Evolutionary conservation across 2,888 invertebrate genomes (phyloP), one percentile per base, ranked within the genome.

Genomic region (Ophion obscuratus): DNA sequence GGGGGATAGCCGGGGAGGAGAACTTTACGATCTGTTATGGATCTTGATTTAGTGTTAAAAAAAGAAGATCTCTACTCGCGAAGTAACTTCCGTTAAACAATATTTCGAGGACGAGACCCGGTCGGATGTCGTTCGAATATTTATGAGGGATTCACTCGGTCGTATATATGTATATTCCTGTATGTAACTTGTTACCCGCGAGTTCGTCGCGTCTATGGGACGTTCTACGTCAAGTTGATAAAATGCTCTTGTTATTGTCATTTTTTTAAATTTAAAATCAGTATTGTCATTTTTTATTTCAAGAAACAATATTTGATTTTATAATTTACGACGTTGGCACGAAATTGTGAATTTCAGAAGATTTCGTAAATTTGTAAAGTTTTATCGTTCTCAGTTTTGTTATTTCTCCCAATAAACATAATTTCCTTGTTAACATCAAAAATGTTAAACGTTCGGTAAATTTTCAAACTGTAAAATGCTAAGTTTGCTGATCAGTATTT

Each of bases 71-170:
- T 59, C 24, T 67, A 31, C 20, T 57, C 59, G 61, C 47, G 59
- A 64, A 68, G 66, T 67, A 24, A 78, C 74, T 81, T 85, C 85
- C 85, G 82, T 78, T 82, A 64, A 53, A 36, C 68, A 59, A 79
- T 82, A 20, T 76, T 79, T 81, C 57, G 36, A 70, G 47, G 11
- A 68, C 24, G 62, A 31, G 14, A 59, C 47, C 11, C 20, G 66
- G 31, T 81, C 36, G 62, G 61, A n/a, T n/a, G 66, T 71, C 68
- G 47, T 61, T 83, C 27, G 83, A 27, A 80, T 80, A 84, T 80
- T 83, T 20, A 80, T 80, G 75, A 70, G 59, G 36, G 36, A 66
- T 76, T 53, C 47, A 66, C 36, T 53, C 20, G 66, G 9, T 40
- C 40, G 40, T 40, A 40, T 40, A 40, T 40, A 40, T 40, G 6